Base-by-base conservation (phyloP, 2,113 vertebrate species). In the Panthera leo region DNA sequence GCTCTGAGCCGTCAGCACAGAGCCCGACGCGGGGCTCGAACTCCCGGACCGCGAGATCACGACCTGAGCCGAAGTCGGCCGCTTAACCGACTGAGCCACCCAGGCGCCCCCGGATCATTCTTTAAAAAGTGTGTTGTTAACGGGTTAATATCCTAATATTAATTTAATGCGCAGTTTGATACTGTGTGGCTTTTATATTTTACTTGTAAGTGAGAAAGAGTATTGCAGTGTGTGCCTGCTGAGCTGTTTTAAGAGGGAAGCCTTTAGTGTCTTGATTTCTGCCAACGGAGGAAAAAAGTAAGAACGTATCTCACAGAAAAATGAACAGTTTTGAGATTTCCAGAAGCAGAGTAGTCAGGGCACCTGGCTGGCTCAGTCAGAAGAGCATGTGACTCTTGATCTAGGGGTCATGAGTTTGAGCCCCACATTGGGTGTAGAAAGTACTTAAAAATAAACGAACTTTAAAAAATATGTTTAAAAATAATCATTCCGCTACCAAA, bases 181-280 rank as follows among this genome's bases (percentile, higher is more conserved):
- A 71, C 13, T 25, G 68, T 97, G 93, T 85, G 92, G 94, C 67
- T 97, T 98, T 93, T 95, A 93, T 82, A 94, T 85, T 95, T 85
- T 95, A 75, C 85, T 92, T 98, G 53, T 97, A 97, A 97, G 98
- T 98, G 97, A 96, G 61, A 51, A 84, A 85, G 94, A 89, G 82
- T 89, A 16, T 42, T 95, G 96, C 87, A 19, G 6, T 23, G 4
- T 0, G 5, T 0, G 5, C 53, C 34, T n/a, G 8, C 31, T 23
- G 31, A 0, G 34, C 29, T 79, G 7, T 25, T 5, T 58, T 39
- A 34, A 85, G n/a, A 90, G 39, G 7, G 14, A 39, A 27, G 39
- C 34, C 70, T 10, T 29, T 45, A 48, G 34, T 39, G 11, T n/a
- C 10, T 45, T 94, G 65, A 34, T 29, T 91, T 84, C 58, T 55